Base-by-base conservation (phyloP, 2,888 invertebrate genomes). In the Oegoconia quadripuncta region DNA sequence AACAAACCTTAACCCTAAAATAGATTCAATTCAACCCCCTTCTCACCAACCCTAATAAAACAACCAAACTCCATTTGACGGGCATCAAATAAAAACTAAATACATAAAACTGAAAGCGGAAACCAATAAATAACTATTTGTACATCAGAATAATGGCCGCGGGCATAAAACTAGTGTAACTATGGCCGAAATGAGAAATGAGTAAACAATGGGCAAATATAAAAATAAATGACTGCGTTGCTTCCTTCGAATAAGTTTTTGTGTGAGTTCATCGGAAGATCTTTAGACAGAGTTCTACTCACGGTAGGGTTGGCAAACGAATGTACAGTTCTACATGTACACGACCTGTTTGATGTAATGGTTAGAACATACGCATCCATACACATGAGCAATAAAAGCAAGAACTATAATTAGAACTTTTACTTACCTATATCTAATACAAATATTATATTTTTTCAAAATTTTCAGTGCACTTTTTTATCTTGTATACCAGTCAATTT, bases 221-320 rank as follows among this genome's bases (percentile, higher is more conserved):
- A 82, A 81, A 81, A 83, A 81, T 77, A 82, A 82, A 82, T 68
- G 77, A 77, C 71, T 73, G 64, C 55, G 69, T 64, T 57, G 65
- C 72, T 75, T 74, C 66, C 74, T 67, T 59, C 66, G 74, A 74
- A 75, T 74, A 82, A 83, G 77, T 82, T 82, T 79, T 79, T 81
- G 77, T 66, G 55, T 74, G 74, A 81, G 80, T 81, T 78, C 82
- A 83, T 83, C 76, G 78, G 78, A 79, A 79, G 80, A 76, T 79
- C 82, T 82, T 82, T 82, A 80, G 74, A 82, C 77, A 74, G 75
- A 79, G 76, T 78, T 78, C 68, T 63, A 36, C 59, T 64, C 57
- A 59, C 55, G 27, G 74, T 71, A 80, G 46, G 17, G 69, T 52
- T 35, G 9, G 67, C 72, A 77, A 43, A n/a, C n/a, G n/a, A 64